Conservation (phyloP, 2,113 vertebrate genomes). For the Dissostichus mawsoni region DNA sequence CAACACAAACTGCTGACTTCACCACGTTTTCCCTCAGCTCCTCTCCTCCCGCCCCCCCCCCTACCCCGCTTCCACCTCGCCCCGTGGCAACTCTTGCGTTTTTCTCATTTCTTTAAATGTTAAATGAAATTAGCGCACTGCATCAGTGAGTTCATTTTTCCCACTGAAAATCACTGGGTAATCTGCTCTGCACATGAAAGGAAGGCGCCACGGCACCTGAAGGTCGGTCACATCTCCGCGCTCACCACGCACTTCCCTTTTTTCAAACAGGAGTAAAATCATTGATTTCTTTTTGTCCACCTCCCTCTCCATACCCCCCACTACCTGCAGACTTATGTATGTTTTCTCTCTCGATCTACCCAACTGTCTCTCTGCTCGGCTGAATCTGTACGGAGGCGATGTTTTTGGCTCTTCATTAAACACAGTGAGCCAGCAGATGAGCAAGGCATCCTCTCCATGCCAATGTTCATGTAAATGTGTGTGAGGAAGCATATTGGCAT, state of each 20-base stretch:
- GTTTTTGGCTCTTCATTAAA: constrained; percentile 61
- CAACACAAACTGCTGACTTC: constrained; percentile 77
- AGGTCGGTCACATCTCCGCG: constrained; percentile 63
- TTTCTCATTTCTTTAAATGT: constrained; percentile 66
- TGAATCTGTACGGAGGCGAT: constrained; percentile 45
- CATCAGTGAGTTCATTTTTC: constrained; percentile 76
- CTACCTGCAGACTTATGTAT: constrained; percentile 22
- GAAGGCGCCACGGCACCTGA: constrained; percentile 66
- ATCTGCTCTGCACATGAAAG: constrained; percentile 72
- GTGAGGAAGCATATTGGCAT: constrained; percentile 21
- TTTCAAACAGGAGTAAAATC: constrained; percentile 60
- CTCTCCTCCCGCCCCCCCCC: not conserved
- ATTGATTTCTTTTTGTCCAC: constrained; percentile 57
- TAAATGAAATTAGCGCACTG: constrained; percentile 79
- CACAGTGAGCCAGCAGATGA: constrained; percentile 53
- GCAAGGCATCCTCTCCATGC: constrained; percentile 31
- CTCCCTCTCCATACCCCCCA: constrained; percentile 8
- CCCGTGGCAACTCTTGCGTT: constrained; percentile 53
- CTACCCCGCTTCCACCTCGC: constrained; percentile 22
- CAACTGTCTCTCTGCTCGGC: constrained; percentile 10
- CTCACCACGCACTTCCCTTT: constrained; percentile 53
- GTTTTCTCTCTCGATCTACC: constrained; percentile 19
- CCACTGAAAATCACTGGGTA: constrained; percentile 66
- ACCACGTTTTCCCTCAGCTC: constrained; percentile 35
- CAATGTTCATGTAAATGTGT: constrained; percentile 9